Base-by-base conservation (phyloP, 2,888 invertebrate species). In the Polyommatus iphigenia region DNA sequence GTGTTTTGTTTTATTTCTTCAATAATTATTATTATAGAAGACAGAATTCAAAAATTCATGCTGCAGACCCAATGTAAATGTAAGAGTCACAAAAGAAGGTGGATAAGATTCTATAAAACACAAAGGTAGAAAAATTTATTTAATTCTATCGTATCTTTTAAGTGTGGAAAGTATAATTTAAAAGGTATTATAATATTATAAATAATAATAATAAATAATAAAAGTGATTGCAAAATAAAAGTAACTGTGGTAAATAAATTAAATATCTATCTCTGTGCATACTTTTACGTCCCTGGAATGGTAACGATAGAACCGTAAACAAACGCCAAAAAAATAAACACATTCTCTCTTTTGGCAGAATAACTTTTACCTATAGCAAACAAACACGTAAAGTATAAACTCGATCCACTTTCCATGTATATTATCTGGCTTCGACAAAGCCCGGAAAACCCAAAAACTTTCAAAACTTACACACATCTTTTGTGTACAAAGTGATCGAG, bases 321-420 rank as follows among this genome's bases (percentile, higher is more conserved):
- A 62, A 62, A 62, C 13, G 24, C 13, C 8, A 62, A 62, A 24
- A 62, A 62, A 6, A 10, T 3, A 62, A 62, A 24, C 62, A 29
- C 20, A 24, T 29, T 62, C 3, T n/a, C 36, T 20, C 72, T 7
- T 8, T 41, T n/a, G 41, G 41, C 59, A 59, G 10, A 59, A 10
- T 59, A 13, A 62, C 62, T 24, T 62, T 62, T 62, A 29, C 24
- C 62, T 62, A 59, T 59, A 62, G 24, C 62, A 62, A 62, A 62
- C 62, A 62, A 24, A 62, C 62, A 62, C 62, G 62, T 62, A 62
- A 62, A 62, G 62, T 24, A 62, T 62, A 62, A 62, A 62, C 62
- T 62, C 24, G 24, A 62, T 24, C 62, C 62, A 62, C 62, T 62
- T 24, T 24, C 24, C 62, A 62, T 62, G 62, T 62, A 62, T 62